Conservation (phyloP, 2,797 vertebrate genomes). For the Lemur catta region DNA sequence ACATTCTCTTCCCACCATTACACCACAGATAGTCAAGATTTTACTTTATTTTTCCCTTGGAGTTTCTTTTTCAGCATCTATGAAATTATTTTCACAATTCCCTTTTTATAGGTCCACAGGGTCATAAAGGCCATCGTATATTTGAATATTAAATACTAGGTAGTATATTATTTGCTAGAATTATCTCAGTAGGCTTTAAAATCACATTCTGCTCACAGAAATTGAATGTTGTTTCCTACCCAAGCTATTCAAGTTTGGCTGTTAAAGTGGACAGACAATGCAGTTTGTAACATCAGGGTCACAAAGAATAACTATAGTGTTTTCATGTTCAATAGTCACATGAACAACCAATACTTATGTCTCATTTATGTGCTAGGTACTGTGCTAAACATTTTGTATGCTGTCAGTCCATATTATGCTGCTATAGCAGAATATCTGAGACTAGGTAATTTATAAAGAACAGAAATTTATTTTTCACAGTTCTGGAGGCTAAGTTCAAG, state of each 20-base stretch:
- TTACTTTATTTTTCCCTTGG: not conserved
- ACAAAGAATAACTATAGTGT: not conserved
- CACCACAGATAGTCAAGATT: not conserved
- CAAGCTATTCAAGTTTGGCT: not conserved
- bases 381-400: not conserved
- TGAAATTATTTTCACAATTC: constrained; percentile 37
- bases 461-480: not conserved
- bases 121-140: not conserved
- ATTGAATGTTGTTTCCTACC: not conserved
- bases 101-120: not conserved
- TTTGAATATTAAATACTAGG: not conserved
- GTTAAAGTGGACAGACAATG: not conserved
- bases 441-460: not conserved
- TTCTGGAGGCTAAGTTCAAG: not conserved
- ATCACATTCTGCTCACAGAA: not conserved
- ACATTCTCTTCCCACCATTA: not conserved
- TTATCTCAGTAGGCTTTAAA: not conserved
- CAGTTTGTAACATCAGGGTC: not conserved
- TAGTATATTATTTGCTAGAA: not conserved
- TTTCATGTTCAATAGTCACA: not conserved
- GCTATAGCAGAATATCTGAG: not conserved
- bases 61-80: not conserved
- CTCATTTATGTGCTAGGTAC: not conserved
- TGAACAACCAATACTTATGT: not conserved
- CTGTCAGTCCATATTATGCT: not conserved